Evolutionary conservation across 2,888 invertebrate genomes (phyloP).

Genomic region (Epirrhoe tristata): DNA sequence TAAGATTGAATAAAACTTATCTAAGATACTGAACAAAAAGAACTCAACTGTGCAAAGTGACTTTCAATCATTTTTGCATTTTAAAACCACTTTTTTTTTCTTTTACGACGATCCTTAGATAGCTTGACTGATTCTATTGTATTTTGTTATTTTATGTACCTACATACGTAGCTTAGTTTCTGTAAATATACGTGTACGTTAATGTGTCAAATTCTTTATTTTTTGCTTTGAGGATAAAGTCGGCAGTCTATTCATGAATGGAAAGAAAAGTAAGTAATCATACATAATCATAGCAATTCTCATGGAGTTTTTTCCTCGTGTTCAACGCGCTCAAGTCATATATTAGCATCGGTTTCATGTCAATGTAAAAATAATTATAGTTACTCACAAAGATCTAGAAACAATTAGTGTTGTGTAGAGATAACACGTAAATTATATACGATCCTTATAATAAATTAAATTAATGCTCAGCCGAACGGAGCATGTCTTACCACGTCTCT

Average conservation of each 20-base stretch:
- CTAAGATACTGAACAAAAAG: constrained; percentile 4
- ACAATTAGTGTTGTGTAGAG: neutral
- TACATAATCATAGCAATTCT: constrained; percentile 53
- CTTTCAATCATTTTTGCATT: constrained; percentile 49
- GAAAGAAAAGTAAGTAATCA: constrained; percentile 48
- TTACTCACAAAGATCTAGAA: constrained; percentile 26
- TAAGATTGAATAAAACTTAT: neutral
- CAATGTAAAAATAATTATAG: constrained; percentile 57
- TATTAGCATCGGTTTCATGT: constrained; percentile 61
- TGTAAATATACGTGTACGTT: too few relatives aligned
- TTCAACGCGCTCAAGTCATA: constrained; percentile 53
- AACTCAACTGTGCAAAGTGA: constrained; percentile 5
- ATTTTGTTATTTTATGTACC: too few relatives aligned
- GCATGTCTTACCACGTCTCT: constrained; percentile 14
- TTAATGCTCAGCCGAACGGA: constrained; percentile 10
- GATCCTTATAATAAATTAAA: neutral
- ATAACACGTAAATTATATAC: constrained; percentile 1
- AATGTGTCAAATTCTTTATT: constrained; percentile 57
- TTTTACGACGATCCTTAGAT: too few relatives aligned
- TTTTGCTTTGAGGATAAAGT: constrained; percentile 55
- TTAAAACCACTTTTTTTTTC: constrained; percentile 62
- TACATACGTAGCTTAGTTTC: too few relatives aligned
- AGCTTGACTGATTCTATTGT: too few relatives aligned
- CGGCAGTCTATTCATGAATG: constrained; percentile 50
- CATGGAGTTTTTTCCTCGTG: constrained; percentile 60